Evolutionary conservation across 2,797 vertebrate genomes (phyloP).

Genomic region (Morus bassanus): DNA sequence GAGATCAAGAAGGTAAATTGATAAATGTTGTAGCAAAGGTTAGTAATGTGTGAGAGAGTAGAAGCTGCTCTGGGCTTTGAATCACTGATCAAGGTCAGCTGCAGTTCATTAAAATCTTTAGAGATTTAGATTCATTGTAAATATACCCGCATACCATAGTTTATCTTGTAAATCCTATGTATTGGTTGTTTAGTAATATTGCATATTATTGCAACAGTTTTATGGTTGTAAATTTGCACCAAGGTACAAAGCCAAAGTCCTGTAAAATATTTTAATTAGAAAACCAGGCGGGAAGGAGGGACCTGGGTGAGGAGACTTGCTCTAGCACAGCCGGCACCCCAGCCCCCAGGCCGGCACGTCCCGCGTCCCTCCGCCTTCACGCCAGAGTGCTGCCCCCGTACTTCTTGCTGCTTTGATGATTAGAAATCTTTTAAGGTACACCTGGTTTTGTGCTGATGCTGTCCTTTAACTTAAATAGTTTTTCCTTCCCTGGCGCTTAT

Average conservation of each 20-base stretch:
- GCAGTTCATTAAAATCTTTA: slow-evolving; percentile 85
- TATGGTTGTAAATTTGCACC: background rate
- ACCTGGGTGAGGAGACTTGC: rapidly evolving
- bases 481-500: background rate
- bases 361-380: rapidly evolving
- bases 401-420: background rate
- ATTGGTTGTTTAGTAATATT: background rate
- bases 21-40: slow-evolving; percentile 88
- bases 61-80: slow-evolving; percentile 76
- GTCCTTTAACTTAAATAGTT: background rate
- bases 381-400: background rate
- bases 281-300: background rate
- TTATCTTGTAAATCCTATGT: slow-evolving; percentile 56
- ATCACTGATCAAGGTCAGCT: slow-evolving; percentile 86
- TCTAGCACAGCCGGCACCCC: background rate
- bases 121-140: slow-evolving; percentile 71
- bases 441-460: background rate
- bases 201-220: background rate
- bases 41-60: slow-evolving; percentile 80
- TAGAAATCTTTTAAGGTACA: background rate
- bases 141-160: slow-evolving; percentile 47
- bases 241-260: background rate
- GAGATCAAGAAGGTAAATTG: slow-evolving; percentile 95
- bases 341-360: background rate
- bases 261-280: background rate